Evolutionary conservation across 1,140 invertebrate species (phyloP).

Genomic region (Apis laboriosa): DNA sequence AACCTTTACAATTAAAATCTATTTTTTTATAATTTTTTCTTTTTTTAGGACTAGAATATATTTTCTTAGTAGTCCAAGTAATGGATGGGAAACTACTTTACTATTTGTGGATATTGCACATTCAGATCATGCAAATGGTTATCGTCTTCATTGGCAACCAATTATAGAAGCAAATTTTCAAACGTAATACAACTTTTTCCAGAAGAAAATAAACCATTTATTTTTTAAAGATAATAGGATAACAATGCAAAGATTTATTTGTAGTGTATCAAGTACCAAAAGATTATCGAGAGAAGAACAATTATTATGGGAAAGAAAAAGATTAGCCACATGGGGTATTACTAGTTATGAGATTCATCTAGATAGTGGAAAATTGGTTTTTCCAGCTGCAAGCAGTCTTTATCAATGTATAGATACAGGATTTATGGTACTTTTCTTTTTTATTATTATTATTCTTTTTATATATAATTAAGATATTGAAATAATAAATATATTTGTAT

Average conservation of each 20-base stretch:
- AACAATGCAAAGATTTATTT: constrained; percentile 13
- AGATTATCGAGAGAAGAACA: constrained; percentile 92
- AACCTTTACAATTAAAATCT: not conserved
- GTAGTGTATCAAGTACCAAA: constrained; percentile 78
- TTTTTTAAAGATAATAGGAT: not conserved
- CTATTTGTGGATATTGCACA: constrained; percentile 90
- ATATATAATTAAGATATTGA: not conserved
- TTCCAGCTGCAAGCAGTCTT: constrained; percentile 93
- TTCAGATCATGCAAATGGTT: constrained; percentile 79
- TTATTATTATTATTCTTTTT: not conserved
- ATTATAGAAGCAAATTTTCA: constrained; percentile 89
- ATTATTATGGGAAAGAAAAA: constrained; percentile 93
- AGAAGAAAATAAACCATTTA: not conserved
- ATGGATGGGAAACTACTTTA: constrained; percentile 93
- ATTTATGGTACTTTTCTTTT: constrained; percentile 82
- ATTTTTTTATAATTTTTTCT: not conserved
- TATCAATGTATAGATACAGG: constrained; percentile 90
- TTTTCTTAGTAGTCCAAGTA: constrained; percentile 92
- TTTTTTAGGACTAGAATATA: constrained; percentile 88
- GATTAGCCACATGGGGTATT: constrained; percentile 95
- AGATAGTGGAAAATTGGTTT: constrained; percentile 91
- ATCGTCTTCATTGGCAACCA: constrained; percentile 85
- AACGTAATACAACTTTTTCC: constrained; percentile 72
- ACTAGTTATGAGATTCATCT: constrained; percentile 95
- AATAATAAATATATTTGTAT: constrained; percentile 20